These are phyloP conservation scores for Aurelia coerulea DNA, from an alignment of 30 jellyfish, hydroid and myxozoan genomes.

Conservation along the genomic window DNA sequence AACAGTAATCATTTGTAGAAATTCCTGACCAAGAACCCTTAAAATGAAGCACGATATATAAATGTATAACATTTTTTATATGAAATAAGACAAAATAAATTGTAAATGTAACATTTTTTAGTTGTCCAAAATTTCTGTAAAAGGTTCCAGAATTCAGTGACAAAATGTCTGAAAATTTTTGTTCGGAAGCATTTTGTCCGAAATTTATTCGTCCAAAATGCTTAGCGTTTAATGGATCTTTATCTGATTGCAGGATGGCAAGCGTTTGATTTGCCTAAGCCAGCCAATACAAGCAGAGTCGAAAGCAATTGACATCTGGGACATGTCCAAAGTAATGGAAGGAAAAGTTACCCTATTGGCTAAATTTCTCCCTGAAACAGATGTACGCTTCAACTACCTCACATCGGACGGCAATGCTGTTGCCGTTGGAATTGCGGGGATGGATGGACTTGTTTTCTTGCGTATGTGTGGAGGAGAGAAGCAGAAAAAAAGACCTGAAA, in stretches of 20 bases:
- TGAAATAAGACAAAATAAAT: no score
- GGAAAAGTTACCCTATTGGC: slow-evolving; percentile 11
- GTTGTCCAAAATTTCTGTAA: no score
- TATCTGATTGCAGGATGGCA: slow-evolving; percentile 46
- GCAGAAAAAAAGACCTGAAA: slow-evolving; percentile 32
- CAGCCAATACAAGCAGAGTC: slow-evolving; percentile 32
- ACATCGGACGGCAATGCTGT: slow-evolving; percentile 53
- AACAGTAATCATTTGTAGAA: no score
- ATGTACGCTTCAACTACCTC: slow-evolving; percentile 56
- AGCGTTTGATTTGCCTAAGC: slow-evolving; percentile 31
- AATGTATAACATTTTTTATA: no score
- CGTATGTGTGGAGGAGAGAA: slow-evolving; percentile 53
- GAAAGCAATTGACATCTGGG: slow-evolving; percentile 67
- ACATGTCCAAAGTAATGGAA: slow-evolving; percentile 37
- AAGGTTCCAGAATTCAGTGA: no score
- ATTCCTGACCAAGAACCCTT: no score
- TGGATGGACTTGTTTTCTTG: slow-evolving; percentile 49
- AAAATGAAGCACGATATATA: no score
- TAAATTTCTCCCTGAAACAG: slow-evolving; percentile 80
- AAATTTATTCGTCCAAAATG: no score
- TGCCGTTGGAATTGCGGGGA: slow-evolving; percentile 55
- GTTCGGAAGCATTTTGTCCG: no score
- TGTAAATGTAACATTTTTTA: no score
- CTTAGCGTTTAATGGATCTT: not conserved
- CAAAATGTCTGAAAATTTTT: no score